Conservation (phyloP, 1,140 invertebrate species). For the Intoshia linei region DNA sequence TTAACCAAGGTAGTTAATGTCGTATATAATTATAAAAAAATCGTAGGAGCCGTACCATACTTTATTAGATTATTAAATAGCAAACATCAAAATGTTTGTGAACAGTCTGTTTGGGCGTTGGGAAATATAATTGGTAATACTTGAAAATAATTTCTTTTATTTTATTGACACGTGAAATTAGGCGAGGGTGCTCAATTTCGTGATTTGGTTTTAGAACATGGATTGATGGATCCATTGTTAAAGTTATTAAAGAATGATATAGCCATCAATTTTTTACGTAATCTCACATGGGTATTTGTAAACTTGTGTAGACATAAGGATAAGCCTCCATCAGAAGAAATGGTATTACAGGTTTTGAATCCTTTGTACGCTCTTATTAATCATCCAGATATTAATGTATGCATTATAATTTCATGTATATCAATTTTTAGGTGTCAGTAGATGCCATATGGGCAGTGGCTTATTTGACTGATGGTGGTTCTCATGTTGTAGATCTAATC, state of each 20-base stretch:
- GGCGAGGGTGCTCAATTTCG: conserved; percentile 22
- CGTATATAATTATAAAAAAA: neutral
- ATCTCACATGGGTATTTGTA: conserved; percentile 24
- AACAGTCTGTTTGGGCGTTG: conserved; percentile 91
- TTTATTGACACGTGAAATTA: conserved; percentile 25
- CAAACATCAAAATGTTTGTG: conserved; percentile 75
- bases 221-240: conserved; percentile 19
- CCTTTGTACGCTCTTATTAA: conserved; percentile 66
- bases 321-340: conserved; percentile 24
- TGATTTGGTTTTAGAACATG: conserved; percentile 19
- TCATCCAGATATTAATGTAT: conserved; percentile 69
- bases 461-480: conserved; percentile 84
- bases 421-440: conserved; percentile 46
- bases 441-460: conserved; percentile 97
- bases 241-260: conserved; percentile 18
- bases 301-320: conserved; percentile 24
- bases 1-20: conserved; percentile 30
- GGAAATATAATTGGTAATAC: conserved; percentile 67
- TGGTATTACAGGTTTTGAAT: conserved; percentile 63
- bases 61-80: conserved; percentile 60
- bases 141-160: conserved; percentile 13
- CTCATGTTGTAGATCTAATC: conserved; percentile 92
- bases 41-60: conserved; percentile 53
- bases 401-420: conserved; percentile 14
- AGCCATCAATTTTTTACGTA: conserved; percentile 18